Evolutionary conservation across 92 coral and sea anemone species (phyloP).

Genomic region (Zoanthus sansibaricus): DNA sequence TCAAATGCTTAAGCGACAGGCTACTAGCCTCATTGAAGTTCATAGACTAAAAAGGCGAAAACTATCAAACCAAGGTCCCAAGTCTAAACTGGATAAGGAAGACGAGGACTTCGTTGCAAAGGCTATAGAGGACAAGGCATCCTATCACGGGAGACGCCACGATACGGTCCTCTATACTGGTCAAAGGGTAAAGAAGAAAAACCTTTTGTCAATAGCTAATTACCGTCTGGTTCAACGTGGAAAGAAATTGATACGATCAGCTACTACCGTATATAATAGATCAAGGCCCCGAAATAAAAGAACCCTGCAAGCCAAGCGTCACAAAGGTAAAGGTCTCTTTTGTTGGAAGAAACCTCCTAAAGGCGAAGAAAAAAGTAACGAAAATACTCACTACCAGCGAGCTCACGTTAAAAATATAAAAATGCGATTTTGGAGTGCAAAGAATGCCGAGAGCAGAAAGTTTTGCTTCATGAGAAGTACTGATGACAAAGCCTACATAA

Average conservation of each 20-base stretch:
- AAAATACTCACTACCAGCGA: conserved; percentile 7
- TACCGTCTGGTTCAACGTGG: background rate
- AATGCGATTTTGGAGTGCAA: conserved; percentile 8
- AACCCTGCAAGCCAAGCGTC: conserved; percentile 5
- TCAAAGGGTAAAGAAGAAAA: background rate
- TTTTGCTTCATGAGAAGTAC: conserved; percentile 8
- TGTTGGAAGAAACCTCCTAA: conserved; percentile 10
- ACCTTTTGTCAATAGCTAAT: background rate
- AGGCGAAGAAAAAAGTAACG: background rate
- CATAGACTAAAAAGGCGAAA: background rate
- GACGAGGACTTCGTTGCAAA: background rate
- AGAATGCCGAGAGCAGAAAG: background rate
- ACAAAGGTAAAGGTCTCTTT: background rate
- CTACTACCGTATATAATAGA: background rate
- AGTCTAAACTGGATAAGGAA: background rate
- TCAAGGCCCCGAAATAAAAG: background rate
- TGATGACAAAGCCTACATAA: conserved; percentile 20
- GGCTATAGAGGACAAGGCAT: background rate
- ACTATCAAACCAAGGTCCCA: background rate
- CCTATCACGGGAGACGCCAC: background rate
- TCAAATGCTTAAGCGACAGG: background rate
- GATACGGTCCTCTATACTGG: conserved; percentile 4
- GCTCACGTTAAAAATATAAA: background rate
- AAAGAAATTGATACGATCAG: background rate
- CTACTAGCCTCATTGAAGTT: background rate